These are phyloP conservation scores for Cochlearius cochlearius DNA, from an alignment of 2,113 vertebrate genomes.

Conservation along the genomic window DNA sequence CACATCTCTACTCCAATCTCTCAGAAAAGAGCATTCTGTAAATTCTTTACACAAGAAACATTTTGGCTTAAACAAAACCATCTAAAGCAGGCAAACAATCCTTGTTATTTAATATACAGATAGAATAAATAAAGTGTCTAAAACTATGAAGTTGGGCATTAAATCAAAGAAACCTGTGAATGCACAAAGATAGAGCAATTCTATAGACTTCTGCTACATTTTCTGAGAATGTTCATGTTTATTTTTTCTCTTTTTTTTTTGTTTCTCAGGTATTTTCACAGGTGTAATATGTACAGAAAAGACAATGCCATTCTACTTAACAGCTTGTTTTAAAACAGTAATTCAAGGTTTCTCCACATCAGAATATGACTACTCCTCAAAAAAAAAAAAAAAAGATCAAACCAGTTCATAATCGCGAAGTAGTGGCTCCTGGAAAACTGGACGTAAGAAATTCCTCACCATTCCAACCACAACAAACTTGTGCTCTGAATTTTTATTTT, in stretches of 20 bases:
- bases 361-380: background rate
- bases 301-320: constrained; percentile 22
- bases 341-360: constrained; percentile 27
- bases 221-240: constrained; percentile 44
- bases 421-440: constrained; percentile 25
- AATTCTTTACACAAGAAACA: background rate
- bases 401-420: constrained; percentile 30
- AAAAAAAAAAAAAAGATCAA: constrained; percentile 1
- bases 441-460: constrained; percentile 14
- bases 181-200: background rate
- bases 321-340: constrained; percentile 48
- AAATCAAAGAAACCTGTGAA: background rate
- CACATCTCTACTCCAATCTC: background rate
- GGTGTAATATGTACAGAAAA: constrained; percentile 54
- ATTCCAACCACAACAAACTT: constrained; percentile 41
- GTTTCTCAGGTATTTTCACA: constrained; percentile 20
- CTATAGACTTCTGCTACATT: background rate
- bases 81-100: background rate
- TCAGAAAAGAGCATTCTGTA: background rate
- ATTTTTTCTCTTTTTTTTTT: constrained; percentile 3
- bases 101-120: background rate
- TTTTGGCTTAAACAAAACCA: background rate
- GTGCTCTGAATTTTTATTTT: constrained; percentile 56
- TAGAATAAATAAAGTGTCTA: background rate
- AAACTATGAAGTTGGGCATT: background rate